A percentile compares a stretch with the other conserved stretches of the same genome.
phyloP scores from a whole-genome alignment of 1,140 invertebrate species.

The Charaxes varanes region DNA sequence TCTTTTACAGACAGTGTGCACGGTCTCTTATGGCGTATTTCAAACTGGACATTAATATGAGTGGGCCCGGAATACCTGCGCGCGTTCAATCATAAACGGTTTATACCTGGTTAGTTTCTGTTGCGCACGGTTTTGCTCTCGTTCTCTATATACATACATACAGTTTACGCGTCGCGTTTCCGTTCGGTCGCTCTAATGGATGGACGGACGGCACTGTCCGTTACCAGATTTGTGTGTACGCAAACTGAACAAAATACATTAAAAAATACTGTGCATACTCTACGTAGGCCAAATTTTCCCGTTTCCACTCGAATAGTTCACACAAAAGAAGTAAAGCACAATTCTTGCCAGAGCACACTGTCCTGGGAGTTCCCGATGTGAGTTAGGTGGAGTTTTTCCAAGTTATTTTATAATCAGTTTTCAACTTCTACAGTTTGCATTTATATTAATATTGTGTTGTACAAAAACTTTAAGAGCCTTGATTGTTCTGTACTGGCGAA shows the following conservation, averaged over 20 bases:
- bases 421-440: neutral
- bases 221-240: too few relatives aligned
- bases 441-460: neutral
- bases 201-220: constrained; percentile 9
- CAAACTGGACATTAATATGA: constrained; percentile 61
- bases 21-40: constrained; percentile 43
- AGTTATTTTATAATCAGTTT: constrained; percentile 2
- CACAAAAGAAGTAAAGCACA: too few relatives aligned
- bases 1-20: constrained; percentile 14
- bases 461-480: neutral
- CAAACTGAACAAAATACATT: too few relatives aligned
- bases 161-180: constrained; percentile 25
- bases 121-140: constrained; percentile 38
- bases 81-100: constrained; percentile 65
- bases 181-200: constrained; percentile 32
- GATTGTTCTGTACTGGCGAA: too few relatives aligned
- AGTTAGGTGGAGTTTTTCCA: neutral
- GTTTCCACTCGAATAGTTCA: too few relatives aligned
- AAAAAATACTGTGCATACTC: too few relatives aligned
- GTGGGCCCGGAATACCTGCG: constrained; percentile 56
- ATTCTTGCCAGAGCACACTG: too few relatives aligned
- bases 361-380: too few relatives aligned
- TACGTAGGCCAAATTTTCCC: too few relatives aligned
- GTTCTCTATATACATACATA: constrained; percentile 9
- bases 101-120: constrained; percentile 68